Base-by-base conservation (phyloP, 2,797 vertebrate genomes). In the Chanos chanos region DNA sequence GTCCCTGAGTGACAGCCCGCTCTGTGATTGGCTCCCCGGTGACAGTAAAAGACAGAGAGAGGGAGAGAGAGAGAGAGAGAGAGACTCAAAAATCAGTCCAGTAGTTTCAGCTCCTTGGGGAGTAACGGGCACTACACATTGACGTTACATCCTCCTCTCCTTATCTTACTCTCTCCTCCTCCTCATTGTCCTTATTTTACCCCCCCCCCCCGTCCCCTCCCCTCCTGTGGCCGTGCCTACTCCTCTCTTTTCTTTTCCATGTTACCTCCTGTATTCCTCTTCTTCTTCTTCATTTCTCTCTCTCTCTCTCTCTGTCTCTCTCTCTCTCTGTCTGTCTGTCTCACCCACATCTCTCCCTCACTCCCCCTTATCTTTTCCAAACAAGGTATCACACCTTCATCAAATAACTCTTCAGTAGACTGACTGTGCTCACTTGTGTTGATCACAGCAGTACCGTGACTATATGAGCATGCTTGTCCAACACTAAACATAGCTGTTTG, bases 41-140 rank as follows among this genome's bases (percentile, higher is more conserved):
- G 75, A 75, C 73, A 78, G 68, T 53, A 63, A 76, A 63, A 58
- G 79, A 78, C 70, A 65, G 66, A 45, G 45, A 51, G 21, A 61
- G 27, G 34, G 68, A 43, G 33, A 72, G 48, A 69, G 45, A 53
- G 66, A 49, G 28, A 61, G 45, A 60, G n/a, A n/a, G n/a, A n/a
- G n/a, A n/a, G n/a, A n/a, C n/a, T n/a, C n/a, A n/a, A n/a, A n/a
- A n/a, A n/a, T n/a, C n/a, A n/a, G n/a, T n/a, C n/a, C n/a, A n/a
- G n/a, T n/a, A n/a, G n/a, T 40, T 71, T 54, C 56, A 48, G 40
- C 65, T 37, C 47, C 40, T 43, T 22, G 43, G 13, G 70, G 36
- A 72, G 66, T 73, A 64, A 71, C 64, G 71, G 52, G 43, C 56
- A 44, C 12, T 10, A 52, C 8, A 7, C n/a, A 51, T 45, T 13